A percentile compares a stretch with the other conserved stretches of the same genome.
These are phyloP conservation scores for Rhabditoides inermis DNA, from an alignment of 2,888 invertebrate genomes.

Conservation along the genomic window DNA sequence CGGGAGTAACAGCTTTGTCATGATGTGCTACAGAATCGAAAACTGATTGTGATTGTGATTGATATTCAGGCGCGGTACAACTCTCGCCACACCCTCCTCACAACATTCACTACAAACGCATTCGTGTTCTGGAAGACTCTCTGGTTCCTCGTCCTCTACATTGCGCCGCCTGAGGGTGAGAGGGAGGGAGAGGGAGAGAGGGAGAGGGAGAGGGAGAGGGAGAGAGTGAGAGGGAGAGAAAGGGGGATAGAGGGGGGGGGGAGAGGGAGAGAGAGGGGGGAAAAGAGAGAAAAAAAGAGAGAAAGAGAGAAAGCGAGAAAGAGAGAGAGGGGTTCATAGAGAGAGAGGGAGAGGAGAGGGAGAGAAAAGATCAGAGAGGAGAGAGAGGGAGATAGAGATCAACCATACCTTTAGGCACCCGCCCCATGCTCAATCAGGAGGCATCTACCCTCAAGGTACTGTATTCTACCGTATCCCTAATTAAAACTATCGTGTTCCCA, in stretches of 20 bases:
- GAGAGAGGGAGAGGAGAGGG: too few species aligned
- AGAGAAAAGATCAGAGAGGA: too few species aligned
- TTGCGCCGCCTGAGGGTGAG: constrained; percentile 28
- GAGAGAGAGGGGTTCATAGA: too few species aligned
- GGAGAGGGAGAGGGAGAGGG: not conserved
- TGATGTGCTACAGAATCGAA: not conserved
- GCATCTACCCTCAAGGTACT: constrained; percentile 14
- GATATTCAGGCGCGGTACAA: constrained; percentile 21
- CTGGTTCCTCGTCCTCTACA: constrained; percentile 39
- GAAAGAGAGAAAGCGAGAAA: too few species aligned
- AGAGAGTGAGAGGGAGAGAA: too few species aligned
- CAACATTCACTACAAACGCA: constrained; percentile 36
- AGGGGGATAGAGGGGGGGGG: too few species aligned
- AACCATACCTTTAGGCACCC: too few species aligned
- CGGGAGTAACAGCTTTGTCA: not conserved
- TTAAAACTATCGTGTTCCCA: too few species aligned
- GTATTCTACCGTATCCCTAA: too few species aligned
- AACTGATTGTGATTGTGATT: not conserved
- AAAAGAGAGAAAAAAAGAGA: not conserved
- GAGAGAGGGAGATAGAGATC: too few species aligned
- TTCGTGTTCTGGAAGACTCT: constrained; percentile 49
- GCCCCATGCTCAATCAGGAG: constrained; percentile 13
- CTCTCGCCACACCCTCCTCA: constrained; percentile 40
- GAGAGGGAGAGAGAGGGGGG: not conserved
- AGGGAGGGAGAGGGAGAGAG: not conserved